phyloP scores from a whole-genome alignment of 2,113 vertebrate genomes.

The Chiloscyllium plagiosum region DNA sequence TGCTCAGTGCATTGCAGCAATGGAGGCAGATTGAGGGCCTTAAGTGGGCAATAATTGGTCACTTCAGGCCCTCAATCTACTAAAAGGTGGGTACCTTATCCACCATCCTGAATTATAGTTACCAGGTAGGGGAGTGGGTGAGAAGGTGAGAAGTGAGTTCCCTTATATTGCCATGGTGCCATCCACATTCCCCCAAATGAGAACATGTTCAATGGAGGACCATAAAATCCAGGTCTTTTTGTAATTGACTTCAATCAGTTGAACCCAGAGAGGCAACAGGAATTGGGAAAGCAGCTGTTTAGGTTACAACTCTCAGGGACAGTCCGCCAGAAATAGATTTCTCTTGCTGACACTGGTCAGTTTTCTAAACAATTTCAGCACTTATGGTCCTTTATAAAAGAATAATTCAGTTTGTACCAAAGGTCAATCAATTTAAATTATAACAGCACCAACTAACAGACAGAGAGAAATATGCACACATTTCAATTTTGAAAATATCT shows the following conservation, averaged over 20 bases:
- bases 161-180: no score
- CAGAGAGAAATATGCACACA: background rate
- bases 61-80: no score
- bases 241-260: background rate
- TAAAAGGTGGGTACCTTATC: no score
- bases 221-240: background rate
- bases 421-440: background rate
- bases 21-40: no score
- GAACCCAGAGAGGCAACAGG: background rate
- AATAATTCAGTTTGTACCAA: background rate
- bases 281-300: background rate
- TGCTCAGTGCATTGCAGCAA: no score
- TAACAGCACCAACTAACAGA: background rate
- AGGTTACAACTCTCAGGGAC: background rate
- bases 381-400: background rate
- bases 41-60: no score
- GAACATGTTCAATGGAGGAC: no score
- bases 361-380: background rate
- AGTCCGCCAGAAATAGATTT: background rate
- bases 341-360: background rate
- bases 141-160: no score
- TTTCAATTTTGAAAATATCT: background rate
- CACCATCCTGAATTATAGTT: no score
- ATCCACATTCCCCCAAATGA: no score
- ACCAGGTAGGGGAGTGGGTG: no score